phyloP scores from a whole-genome alignment of 2,113 vertebrate species.

The Silurus asotus region DNA sequence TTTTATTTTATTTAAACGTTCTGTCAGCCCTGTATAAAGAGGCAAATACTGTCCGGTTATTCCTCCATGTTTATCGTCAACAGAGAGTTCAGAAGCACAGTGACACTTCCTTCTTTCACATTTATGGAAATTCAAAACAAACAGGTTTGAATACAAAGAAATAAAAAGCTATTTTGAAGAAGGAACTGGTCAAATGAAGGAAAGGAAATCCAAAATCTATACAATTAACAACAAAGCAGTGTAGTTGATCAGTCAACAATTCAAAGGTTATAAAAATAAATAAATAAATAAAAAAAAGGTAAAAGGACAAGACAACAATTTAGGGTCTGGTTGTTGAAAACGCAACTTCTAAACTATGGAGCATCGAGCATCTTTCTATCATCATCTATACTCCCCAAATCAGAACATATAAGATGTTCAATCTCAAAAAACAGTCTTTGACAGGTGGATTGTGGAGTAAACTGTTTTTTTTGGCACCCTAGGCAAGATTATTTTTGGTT shows the following conservation, averaged over 20 bases:
- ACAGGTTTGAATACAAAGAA: not conserved
- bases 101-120: too few relatives aligned
- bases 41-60: not conserved
- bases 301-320: not conserved
- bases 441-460: not conserved
- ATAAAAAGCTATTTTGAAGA: not conserved
- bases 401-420: not conserved
- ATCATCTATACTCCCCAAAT: too few relatives aligned
- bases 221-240: not conserved
- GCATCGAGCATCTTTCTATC: not conserved
- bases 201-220: not conserved
- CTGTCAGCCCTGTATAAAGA: not conserved
- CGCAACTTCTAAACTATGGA: not conserved
- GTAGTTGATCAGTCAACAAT: not conserved
- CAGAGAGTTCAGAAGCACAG: not conserved
- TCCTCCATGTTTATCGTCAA: not conserved
- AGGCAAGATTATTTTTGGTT: too few relatives aligned
- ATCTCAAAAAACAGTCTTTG: not conserved
- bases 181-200: not conserved
- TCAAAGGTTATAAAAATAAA: not conserved
- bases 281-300: too few relatives aligned
- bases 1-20: too few relatives aligned
- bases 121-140: not conserved
- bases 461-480: too few relatives aligned
- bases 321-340: too few relatives aligned